Conservation (phyloP, 2,888 invertebrate species). For the Tricholauxania praeusta region DNA sequence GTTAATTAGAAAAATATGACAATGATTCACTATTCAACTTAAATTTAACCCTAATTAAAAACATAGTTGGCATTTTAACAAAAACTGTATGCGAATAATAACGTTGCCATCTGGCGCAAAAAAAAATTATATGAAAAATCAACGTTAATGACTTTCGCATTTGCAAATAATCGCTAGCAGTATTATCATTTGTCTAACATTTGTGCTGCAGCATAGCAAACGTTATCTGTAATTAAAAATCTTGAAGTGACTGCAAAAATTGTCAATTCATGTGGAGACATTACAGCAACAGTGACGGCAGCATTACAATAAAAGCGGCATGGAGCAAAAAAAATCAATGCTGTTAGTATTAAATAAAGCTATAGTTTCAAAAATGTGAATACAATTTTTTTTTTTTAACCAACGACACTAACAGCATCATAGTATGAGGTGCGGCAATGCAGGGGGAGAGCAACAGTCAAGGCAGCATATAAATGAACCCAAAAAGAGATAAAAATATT, state of each 20-base stretch:
- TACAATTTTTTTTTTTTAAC: too few relatives aligned
- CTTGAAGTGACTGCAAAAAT: conserved; percentile 1
- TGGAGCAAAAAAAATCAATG: too few relatives aligned
- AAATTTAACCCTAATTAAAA: background rate
- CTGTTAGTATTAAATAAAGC: too few relatives aligned
- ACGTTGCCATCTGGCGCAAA: background rate
- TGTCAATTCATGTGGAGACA: conserved; percentile 4
- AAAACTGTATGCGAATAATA: background rate
- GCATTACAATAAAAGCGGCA: too few relatives aligned
- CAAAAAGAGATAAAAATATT: too few relatives aligned
- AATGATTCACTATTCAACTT: too few relatives aligned
- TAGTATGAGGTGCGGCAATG: too few relatives aligned
- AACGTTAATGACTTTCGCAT: background rate
- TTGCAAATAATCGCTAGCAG: background rate
- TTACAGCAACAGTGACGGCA: background rate
- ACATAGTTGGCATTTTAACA: background rate
- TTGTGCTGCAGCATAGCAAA: background rate
- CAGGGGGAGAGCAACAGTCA: too few relatives aligned
- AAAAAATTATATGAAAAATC: background rate
- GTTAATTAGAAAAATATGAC: background rate
- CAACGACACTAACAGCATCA: too few relatives aligned
- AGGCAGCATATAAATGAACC: too few relatives aligned
- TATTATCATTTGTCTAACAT: background rate
- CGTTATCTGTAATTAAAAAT: conserved; percentile 13
- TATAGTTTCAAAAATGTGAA: too few relatives aligned